A percentile compares a stretch with the other conserved stretches of the same genome.
Evolutionary conservation across 2,113 vertebrate species (phyloP).

Genomic region (Chaetura pelagica): DNA sequence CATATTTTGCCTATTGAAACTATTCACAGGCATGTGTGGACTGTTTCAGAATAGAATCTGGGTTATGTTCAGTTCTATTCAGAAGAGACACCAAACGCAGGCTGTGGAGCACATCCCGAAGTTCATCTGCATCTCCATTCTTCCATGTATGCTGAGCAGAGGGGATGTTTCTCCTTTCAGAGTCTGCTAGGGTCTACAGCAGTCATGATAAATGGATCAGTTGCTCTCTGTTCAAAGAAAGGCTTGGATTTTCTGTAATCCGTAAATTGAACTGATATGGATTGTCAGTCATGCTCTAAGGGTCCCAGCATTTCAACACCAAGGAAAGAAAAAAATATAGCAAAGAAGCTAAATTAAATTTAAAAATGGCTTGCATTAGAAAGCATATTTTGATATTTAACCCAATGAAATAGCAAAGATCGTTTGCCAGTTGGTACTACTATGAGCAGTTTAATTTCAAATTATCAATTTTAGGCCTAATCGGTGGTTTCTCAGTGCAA

Average conservation of each 20-base stretch:
- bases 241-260: background rate
- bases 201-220: background rate
- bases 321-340: conserved; percentile 1
- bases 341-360: conserved; percentile 25
- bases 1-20: background rate
- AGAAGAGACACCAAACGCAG: background rate
- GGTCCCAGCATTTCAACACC: background rate
- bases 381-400: conserved; percentile 44
- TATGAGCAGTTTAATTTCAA: background rate
- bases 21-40: background rate
- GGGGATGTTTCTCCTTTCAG: background rate
- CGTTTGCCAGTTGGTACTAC: conserved; percentile 21
- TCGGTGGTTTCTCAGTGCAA: background rate
- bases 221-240: background rate
- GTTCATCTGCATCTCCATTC: background rate
- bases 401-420: conserved; percentile 43
- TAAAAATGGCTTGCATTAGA: conserved; percentile 45
- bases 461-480: background rate
- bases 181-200: background rate
- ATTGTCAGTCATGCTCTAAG: background rate
- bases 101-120: background rate
- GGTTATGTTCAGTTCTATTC: background rate
- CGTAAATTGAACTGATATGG: background rate
- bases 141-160: background rate
- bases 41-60: background rate